Percentiles rank a stretch among this genome's conserved stretches.
Conservation (phyloP, 2,888 invertebrate genomes). For the Xanthia togata region DNA sequence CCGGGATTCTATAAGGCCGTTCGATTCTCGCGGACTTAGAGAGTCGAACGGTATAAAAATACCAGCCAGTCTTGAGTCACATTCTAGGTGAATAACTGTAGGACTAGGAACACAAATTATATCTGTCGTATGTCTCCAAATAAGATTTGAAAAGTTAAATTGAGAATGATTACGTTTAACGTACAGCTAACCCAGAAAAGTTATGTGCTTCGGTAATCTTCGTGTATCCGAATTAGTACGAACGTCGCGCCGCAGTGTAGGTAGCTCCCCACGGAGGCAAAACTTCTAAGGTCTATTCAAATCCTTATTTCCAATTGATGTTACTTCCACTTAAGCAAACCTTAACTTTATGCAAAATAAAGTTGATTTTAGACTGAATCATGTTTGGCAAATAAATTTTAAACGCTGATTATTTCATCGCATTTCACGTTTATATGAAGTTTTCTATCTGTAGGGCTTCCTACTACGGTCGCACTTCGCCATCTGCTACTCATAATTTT, state of each 20-base stretch:
- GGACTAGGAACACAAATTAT: too few relatives aligned
- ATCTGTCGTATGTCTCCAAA: neutral
- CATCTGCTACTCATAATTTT: neutral
- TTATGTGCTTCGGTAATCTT: neutral
- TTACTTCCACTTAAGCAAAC: too few relatives aligned
- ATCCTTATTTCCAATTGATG: too few relatives aligned
- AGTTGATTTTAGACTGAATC: too few relatives aligned
- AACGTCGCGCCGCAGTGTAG: neutral
- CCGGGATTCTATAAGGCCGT: neutral
- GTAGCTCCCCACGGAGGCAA: neutral
- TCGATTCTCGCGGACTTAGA: neutral
- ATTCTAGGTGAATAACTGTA: neutral
- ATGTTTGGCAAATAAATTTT: too few relatives aligned
- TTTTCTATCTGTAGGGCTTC: neutral
- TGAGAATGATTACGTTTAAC: neutral
- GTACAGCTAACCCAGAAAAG: neutral
- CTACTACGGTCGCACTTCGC: neutral
- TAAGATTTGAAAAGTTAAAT: neutral
- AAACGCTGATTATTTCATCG: too few relatives aligned
- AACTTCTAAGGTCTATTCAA: neutral
- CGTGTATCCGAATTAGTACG: neutral
- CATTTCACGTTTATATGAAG: neutral
- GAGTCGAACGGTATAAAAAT: constrained; percentile 20
- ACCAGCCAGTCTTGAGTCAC: neutral
- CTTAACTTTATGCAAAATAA: too few relatives aligned